These are phyloP conservation scores for Thymallus thymallus DNA, from an alignment of 2,113 vertebrate genomes.

Conservation along the genomic window DNA sequence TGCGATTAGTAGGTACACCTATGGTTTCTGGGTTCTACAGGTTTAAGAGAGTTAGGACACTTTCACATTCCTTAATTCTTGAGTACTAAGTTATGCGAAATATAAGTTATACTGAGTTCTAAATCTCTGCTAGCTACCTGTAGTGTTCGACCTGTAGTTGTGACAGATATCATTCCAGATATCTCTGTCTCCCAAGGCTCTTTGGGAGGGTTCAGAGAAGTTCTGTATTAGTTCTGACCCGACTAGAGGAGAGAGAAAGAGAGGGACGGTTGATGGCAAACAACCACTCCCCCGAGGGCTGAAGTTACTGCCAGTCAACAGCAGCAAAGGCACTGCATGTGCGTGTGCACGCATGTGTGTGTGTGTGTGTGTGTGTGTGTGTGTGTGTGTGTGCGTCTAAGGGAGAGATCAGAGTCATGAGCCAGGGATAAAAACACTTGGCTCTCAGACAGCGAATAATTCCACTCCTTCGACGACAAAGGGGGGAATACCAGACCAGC, in stretches of 20 bases:
- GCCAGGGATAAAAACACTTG: not conserved
- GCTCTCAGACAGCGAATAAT: not conserved
- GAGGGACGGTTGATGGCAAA: not conserved
- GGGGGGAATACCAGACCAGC: not conserved
- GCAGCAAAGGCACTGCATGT: not conserved
- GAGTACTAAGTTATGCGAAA: too few species aligned
- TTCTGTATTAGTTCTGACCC: not conserved
- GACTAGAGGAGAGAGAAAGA: not conserved
- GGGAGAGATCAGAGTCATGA: not conserved
- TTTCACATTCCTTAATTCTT: too few species aligned
- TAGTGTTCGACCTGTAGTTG: too few species aligned
- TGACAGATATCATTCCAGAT: too few species aligned
- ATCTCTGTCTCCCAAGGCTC: too few species aligned
- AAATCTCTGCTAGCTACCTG: too few species aligned
- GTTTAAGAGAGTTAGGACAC: too few species aligned
- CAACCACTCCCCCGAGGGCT: not conserved
- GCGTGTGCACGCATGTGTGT: not conserved
- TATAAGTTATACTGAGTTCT: too few species aligned
- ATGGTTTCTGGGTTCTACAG: too few species aligned
- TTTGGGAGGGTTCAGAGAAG: not conserved
- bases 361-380: not conserved
- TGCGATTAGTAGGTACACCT: not conserved
- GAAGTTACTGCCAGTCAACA: constrained; percentile 24
- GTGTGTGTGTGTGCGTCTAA: too few species aligned
- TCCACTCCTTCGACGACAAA: not conserved